A percentile compares a stretch with the other conserved stretches of the same genome.
phyloP scores from a whole-genome alignment of 2,888 invertebrate species.

The Andrena bucephala region DNA sequence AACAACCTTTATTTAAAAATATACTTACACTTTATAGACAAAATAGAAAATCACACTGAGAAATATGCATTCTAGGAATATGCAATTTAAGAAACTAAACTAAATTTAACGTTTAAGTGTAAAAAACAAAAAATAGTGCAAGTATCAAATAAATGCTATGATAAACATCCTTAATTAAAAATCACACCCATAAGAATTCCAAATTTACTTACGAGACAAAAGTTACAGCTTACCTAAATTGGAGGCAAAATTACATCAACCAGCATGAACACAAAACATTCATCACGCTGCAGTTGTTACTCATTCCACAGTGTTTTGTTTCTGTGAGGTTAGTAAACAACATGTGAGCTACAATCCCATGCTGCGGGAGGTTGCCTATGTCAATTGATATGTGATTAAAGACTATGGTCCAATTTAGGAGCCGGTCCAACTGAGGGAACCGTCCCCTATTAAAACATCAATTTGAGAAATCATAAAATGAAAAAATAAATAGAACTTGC shows the following conservation, averaged over 20 bases:
- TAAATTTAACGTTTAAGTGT: no score
- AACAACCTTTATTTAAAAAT: background rate
- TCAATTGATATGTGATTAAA: background rate
- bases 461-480: no score
- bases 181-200: background rate
- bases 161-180: background rate
- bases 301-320: background rate
- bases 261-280: background rate
- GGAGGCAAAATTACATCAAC: background rate
- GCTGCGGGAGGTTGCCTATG: background rate
- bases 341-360: background rate
- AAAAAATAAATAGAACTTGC: no score
- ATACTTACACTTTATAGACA: background rate
- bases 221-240: constrained; percentile 6
- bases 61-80: background rate
- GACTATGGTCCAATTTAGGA: background rate
- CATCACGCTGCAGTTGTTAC: background rate
- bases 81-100: background rate
- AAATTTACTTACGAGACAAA: background rate
- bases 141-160: background rate
- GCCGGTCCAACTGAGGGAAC: no score
- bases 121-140: background rate
- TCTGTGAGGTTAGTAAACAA: background rate
- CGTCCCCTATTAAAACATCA: no score
- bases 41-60: background rate